A percentile compares a stretch with the other conserved stretches of the same genome.
These are phyloP conservation scores for Trachelus tabidus DNA, from an alignment of 2,888 invertebrate species.

Conservation along the genomic window DNA sequence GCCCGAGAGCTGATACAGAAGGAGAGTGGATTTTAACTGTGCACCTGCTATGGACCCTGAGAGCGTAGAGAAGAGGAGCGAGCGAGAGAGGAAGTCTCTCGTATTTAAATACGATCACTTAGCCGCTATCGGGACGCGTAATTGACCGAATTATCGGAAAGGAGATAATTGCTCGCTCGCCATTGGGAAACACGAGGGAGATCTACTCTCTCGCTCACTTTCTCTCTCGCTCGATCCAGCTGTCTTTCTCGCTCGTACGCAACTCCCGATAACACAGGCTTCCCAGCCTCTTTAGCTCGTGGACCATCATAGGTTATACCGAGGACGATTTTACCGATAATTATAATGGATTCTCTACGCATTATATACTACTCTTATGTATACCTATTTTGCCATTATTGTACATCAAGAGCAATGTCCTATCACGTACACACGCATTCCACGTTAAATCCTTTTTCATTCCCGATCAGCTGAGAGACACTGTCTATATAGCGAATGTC, in stretches of 20 bases:
- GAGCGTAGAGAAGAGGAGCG: neutral
- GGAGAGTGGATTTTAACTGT: conserved; percentile 5
- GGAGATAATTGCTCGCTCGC: conserved; percentile 5
- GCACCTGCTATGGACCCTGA: conserved; percentile 24
- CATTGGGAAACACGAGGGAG: conserved; percentile 1
- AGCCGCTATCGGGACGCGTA: conserved; percentile 36
- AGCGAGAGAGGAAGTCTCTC: neutral
- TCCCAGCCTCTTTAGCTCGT: neutral
- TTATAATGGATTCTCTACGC: neutral
- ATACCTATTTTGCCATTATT: neutral
- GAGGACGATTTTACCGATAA: neutral
- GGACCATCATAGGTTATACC: neutral
- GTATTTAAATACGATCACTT: conserved; percentile 8
- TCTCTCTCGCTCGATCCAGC: neutral
- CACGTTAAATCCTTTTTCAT: neutral
- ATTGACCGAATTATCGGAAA: conserved; percentile 52
- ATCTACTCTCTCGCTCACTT: neutral
- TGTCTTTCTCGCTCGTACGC: neutral
- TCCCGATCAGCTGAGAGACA: neutral
- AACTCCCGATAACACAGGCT: neutral
- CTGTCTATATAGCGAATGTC: neutral
- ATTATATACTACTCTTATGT: neutral
- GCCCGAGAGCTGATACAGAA: conserved; percentile 20
- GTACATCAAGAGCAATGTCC: neutral
- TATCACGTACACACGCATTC: neutral